Conservation (phyloP, 2,888 invertebrate species). For the Metacarcinus magister region DNA sequence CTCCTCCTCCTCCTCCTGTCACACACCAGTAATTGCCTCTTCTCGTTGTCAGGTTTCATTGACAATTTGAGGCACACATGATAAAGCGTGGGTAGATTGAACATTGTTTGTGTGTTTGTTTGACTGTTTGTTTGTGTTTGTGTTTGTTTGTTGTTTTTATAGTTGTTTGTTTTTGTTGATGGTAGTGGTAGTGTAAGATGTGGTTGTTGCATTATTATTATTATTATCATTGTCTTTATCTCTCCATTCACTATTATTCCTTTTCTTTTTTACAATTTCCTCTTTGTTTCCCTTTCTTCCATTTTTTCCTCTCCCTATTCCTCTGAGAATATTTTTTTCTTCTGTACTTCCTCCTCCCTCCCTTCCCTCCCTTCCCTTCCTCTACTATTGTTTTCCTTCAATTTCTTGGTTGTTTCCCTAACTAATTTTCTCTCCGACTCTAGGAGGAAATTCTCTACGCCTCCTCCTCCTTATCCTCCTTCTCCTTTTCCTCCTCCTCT, state of each 20-base stretch:
- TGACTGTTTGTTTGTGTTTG: neutral
- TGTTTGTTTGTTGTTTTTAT: neutral
- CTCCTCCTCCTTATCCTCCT: neutral
- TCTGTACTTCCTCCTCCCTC: no score
- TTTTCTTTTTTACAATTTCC: neutral
- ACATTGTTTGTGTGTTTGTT: neutral
- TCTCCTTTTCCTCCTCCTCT: neutral
- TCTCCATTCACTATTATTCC: neutral
- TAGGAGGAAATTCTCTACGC: neutral
- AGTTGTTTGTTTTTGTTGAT: neutral
- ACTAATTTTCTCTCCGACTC: neutral
- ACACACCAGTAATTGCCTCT: constrained; percentile 13
- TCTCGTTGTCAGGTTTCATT: neutral
- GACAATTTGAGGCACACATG: neutral
- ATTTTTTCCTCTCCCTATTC: neutral
- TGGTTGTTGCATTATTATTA: neutral
- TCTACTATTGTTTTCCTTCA: neutral
- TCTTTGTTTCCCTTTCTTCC: neutral
- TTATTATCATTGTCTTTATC: neutral
- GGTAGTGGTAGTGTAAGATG: neutral
- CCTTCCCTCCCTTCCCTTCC: neutral
- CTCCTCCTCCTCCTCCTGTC: constrained; percentile 1
- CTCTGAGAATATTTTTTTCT: neutral
- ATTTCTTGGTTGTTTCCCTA: neutral
- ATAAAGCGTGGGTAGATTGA: neutral